Evolutionary conservation across 2,797 vertebrate species (phyloP).

Genomic region (Petrocephalus schoutedeni): DNA sequence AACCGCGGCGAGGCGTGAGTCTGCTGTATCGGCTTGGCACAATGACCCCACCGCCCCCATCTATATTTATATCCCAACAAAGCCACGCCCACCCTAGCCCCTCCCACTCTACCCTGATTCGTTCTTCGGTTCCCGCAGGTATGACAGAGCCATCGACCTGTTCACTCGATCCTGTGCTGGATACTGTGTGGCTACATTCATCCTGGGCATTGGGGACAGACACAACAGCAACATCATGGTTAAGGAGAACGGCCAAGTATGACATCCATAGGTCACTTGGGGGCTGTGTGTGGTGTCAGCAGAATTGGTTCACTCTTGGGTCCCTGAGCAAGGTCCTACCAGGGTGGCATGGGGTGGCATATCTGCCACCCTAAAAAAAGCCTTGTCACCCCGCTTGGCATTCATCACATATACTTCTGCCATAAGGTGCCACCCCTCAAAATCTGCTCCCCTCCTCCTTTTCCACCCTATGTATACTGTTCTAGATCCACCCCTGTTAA

Average conservation of each 20-base stretch:
- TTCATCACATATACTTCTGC: no score
- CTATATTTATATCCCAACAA: not conserved
- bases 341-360: no score
- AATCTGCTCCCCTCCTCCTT: no score
- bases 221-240: slow-evolving; percentile 85
- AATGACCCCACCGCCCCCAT: not conserved
- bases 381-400: no score
- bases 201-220: slow-evolving; percentile 74
- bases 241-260: slow-evolving; percentile 76
- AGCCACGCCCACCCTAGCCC: not conserved
- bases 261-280: not conserved
- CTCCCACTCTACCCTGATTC: not conserved
- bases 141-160: slow-evolving; percentile 73
- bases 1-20: slow-evolving; percentile 75
- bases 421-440: no score
- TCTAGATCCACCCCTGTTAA: no score
- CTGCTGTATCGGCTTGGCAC: not conserved
- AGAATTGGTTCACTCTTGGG: not conserved
- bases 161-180: slow-evolving; percentile 76
- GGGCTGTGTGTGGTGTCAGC: not conserved
- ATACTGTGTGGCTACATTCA: slow-evolving; percentile 78
- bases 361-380: no score
- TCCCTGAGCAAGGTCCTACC: not conserved
- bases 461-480: no score
- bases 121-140: slow-evolving; percentile 43